These are phyloP conservation scores for Otis tarda DNA, from an alignment of 2,113 vertebrate species.

Conservation along the genomic window DNA sequence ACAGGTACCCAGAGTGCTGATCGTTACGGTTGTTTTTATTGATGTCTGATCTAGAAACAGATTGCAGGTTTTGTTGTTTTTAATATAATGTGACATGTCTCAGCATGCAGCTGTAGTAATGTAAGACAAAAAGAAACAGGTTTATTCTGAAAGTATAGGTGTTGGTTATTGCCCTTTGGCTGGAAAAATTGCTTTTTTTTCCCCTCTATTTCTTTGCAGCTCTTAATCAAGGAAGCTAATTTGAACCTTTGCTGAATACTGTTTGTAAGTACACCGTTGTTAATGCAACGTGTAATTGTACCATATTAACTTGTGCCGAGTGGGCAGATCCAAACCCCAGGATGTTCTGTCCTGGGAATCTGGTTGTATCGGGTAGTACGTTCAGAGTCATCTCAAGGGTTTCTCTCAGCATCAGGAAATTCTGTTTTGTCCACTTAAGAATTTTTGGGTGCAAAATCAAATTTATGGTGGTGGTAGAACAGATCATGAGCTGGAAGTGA, in stretches of 20 bases:
- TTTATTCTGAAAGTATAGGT: not conserved
- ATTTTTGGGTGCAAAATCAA: not conserved
- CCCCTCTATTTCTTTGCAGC: not conserved
- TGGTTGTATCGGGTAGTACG: accelerated
- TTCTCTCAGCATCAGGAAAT: not conserved
- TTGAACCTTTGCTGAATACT: no score
- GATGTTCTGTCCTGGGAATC: not conserved
- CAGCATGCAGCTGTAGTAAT: not conserved
- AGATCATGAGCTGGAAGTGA: not conserved
- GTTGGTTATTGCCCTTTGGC: not conserved
- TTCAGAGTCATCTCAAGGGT: not conserved
- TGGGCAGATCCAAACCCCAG: no score
- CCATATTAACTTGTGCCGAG: not conserved
- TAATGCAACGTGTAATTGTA: not conserved
- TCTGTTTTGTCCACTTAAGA: not conserved
- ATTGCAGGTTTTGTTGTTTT: not conserved
- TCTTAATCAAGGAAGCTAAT: not conserved
- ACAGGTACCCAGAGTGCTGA: not conserved
- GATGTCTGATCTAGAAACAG: not conserved
- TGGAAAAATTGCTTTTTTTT: not conserved
- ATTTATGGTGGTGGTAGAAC: not conserved
- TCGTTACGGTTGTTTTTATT: not conserved
- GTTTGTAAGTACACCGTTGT: not conserved
- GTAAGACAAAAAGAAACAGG: not conserved
- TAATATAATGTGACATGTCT: not conserved